A percentile compares a stretch with the other conserved stretches of the same genome.
phyloP scores from a whole-genome alignment of 23 tunicate genomes.

The Halocynthia aurantium region DNA sequence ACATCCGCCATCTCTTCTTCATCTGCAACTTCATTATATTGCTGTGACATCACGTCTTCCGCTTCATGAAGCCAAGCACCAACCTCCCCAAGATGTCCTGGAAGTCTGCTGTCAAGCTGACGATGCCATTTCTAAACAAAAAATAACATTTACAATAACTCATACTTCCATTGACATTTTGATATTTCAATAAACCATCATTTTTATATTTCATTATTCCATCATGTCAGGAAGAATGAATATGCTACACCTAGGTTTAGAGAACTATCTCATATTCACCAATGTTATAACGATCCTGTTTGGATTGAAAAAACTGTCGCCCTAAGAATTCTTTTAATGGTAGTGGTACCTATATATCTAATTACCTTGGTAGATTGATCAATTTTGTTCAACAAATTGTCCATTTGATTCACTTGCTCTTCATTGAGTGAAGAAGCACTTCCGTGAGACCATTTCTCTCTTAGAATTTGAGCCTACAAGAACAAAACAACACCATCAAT shows the following conservation, averaged over 20 bases:
- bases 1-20: constrained; percentile 43
- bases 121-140: constrained; percentile 69
- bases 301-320: too few species aligned
- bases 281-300: too few species aligned
- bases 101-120: constrained; percentile 76
- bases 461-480: constrained; percentile 41
- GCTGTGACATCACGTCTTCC: constrained; percentile 33
- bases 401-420: constrained; percentile 45
- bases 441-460: constrained; percentile 52
- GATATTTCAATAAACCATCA: too few species aligned
- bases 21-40: constrained; percentile 29
- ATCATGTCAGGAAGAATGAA: too few species aligned
- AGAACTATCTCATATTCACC: too few species aligned
- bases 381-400: constrained; percentile 22
- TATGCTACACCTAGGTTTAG: too few species aligned
- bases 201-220: too few species aligned
- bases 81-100: constrained; percentile 80
- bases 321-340: too few species aligned
- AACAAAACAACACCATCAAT: background rate
- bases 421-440: constrained; percentile 32
- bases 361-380: constrained; percentile 30
- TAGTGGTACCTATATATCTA: background rate
- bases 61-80: constrained; percentile 77
- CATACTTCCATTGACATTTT: background rate
- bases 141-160: background rate